Evolutionary conservation across 2,797 vertebrate genomes (phyloP), one percentile per base, ranked within the genome.

Genomic region (Halcyon smyrnensis): DNA sequence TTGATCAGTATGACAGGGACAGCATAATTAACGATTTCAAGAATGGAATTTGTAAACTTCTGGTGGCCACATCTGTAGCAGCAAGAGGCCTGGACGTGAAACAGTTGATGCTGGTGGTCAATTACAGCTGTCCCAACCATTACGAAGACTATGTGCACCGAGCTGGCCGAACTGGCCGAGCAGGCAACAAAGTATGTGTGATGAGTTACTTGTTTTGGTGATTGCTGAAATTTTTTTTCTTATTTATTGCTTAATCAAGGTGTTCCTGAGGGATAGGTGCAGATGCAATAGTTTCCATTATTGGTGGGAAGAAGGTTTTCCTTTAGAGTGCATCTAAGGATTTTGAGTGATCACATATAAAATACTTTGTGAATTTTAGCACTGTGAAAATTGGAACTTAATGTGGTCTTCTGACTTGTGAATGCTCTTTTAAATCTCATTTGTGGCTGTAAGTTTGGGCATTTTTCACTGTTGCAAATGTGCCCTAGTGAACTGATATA

Each of bases 1-100:
- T 99, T 36, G 99, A 99, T 97, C 99, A 99, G 67, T 99, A 99
- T 39, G 99, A 99, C 97, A 98, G 99, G 93, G 99, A 99, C 97
- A 99, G 99, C 97, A 99, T 99, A 96, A 99, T 99, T 96, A 99
- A 99, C 37, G 99, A 99, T 96, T 99, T 99, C 95, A 99, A 99
- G 97, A 99, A 98, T 18, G 99, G 99, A 28, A 99, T 98, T 1
- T 99, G 99, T 94, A 99, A 99, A 62, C 98, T 99, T 96, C 98
- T 99, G 86, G 99, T 99, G 97, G 99, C 99, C 92, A 99, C 99
- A 0, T 99, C 99, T 1, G 99, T 99, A 84, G 99, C 99, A 36
- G 99, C 99, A 1, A 98, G 99, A 88, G 99, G 99, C 12, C 97
- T 99, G 79, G 99, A 99, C 60, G 99, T 99, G 50, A 99, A 99